These are phyloP conservation scores for Illadopsis cleaveri DNA, from an alignment of 2,113 vertebrate species.

Conservation along the genomic window DNA sequence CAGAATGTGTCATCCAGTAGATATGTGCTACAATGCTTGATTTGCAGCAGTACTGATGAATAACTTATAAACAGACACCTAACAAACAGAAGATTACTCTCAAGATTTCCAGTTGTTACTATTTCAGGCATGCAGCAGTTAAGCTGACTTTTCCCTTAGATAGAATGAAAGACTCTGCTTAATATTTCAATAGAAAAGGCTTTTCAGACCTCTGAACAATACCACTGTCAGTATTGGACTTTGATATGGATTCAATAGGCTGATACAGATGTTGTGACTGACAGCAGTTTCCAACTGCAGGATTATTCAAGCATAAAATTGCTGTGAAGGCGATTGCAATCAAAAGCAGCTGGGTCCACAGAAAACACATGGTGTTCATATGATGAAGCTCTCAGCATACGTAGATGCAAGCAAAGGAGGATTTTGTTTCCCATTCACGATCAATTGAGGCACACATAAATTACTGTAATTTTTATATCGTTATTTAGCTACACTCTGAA, in stretches of 20 bases:
- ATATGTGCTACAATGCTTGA: rapidly evolving
- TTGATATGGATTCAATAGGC: background rate
- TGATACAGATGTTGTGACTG: constrained; percentile 22
- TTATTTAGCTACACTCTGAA: background rate
- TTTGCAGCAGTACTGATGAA: background rate
- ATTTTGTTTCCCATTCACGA: constrained; percentile 37
- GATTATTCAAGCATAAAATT: constrained; percentile 34
- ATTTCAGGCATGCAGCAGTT: background rate
- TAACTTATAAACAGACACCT: background rate
- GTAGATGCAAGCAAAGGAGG: background rate
- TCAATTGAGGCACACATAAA: constrained; percentile 10
- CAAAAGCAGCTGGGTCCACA: constrained; percentile 28
- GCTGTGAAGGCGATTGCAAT: constrained; percentile 30
- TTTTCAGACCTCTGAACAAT: background rate
- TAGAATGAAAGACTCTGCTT: background rate
- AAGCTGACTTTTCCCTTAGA: background rate
- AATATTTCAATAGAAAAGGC: background rate
- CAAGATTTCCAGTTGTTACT: background rate
- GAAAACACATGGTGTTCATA: constrained; percentile 23
- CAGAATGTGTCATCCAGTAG: background rate
- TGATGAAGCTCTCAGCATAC: background rate
- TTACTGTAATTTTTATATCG: constrained; percentile 18
- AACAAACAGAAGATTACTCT: background rate
- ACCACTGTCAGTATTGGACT: background rate
- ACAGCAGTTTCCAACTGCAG: constrained; percentile 19